Conservation (phyloP, 53 echinoderm and acorn worm genomes). For the Temnopleurus reevesii region DNA sequence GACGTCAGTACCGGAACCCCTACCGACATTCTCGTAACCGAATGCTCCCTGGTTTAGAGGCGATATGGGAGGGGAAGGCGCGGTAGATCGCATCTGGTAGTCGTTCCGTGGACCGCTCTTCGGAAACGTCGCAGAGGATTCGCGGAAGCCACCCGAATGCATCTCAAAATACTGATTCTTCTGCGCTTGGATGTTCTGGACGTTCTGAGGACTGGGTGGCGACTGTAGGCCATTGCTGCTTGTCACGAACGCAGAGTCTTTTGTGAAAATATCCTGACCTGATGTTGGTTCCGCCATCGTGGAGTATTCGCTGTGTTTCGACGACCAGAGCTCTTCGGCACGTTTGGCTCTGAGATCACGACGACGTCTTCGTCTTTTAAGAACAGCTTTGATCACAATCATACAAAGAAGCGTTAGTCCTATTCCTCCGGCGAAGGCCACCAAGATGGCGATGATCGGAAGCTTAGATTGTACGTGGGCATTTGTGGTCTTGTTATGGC, state of each 20-base stretch:
- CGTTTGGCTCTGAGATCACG: not conserved
- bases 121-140: conserved; percentile 20
- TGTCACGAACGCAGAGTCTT: conserved; percentile 8
- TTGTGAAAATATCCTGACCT: not conserved
- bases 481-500: not conserved
- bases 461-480: not conserved
- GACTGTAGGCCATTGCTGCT: not conserved
- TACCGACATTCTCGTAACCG: conserved; percentile 32
- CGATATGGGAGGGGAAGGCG: not conserved
- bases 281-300: not conserved
- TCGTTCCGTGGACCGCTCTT: not conserved
- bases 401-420: conserved; percentile 11
- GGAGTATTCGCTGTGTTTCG: not conserved
- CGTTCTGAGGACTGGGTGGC: not conserved
- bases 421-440: conserved; percentile 39
- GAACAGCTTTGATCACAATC: not conserved
- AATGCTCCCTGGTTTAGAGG: not conserved
- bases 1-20: conserved; percentile 31
- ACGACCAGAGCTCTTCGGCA: conserved; percentile 11
- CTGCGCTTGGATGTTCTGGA: not conserved
- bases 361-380: not conserved
- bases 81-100: conserved; percentile 9
- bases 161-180: conserved; percentile 56
- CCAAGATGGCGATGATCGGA: not conserved
- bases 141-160: conserved; percentile 4